phyloP scores from a whole-genome alignment of 2,888 invertebrate species.

The Pterobdella sp. region DNA sequence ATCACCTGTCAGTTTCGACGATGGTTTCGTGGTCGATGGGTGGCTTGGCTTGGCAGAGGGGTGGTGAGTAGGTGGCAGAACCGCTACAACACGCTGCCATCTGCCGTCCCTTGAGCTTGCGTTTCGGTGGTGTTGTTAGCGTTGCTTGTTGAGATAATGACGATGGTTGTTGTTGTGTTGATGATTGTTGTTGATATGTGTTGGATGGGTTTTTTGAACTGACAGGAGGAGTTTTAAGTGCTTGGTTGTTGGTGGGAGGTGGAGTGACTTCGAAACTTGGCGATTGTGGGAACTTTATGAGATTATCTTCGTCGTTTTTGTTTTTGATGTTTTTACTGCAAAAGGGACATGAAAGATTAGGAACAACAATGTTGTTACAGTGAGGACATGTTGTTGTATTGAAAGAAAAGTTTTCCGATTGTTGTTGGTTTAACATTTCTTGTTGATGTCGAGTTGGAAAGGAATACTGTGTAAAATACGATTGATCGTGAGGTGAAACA shows the following conservation, averaged over 20 bases:
- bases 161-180: neutral
- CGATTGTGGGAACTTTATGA: constrained; percentile 21
- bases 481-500: neutral
- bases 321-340: neutral
- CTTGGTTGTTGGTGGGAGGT: neutral
- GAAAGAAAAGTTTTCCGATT: neutral
- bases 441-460: neutral
- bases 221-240: neutral
- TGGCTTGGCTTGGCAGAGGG: neutral
- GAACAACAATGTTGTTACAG: neutral
- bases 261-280: constrained; percentile 22
- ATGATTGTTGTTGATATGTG: neutral
- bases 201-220: neutral
- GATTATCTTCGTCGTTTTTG: constrained; percentile 4
- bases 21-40: constrained; percentile 25
- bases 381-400: neutral
- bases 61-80: constrained; percentile 16
- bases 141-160: neutral
- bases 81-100: constrained; percentile 4
- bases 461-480: constrained; percentile 4
- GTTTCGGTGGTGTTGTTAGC: neutral
- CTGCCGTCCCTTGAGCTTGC: neutral
- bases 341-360: neutral
- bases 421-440: neutral
- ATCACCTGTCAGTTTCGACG: constrained; percentile 20